Evolutionary conservation across 64 coral and sea anemone genomes (phyloP), one percentile per base, ranked within the genome.

Genomic region (Montipora capricornis): DNA sequence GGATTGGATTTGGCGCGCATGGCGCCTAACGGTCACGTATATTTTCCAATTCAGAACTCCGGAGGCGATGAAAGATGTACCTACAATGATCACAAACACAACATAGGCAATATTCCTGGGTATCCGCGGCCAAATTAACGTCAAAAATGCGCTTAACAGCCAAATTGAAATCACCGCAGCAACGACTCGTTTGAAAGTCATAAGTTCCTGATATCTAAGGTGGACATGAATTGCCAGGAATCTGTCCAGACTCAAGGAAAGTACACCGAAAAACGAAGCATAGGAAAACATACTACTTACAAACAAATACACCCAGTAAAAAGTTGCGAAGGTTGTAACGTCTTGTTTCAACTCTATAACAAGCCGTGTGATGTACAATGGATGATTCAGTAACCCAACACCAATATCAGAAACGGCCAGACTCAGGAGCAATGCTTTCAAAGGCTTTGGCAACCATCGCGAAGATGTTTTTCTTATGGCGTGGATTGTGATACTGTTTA

Each of bases 211-310:
- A 7, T 81, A 81, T n/a, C 37, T 77, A 9, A 77, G 75, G 44
- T 52, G 77, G 49, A 80, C 46, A 19, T 80, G 77, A 20, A 80
- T 55, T 20, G 77, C 44, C 77, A 80, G 20, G 77, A 57, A 80
- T 51, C 77, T 51, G 77, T 80, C 77, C 49, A 46, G 5, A 55
- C 44, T 80, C 9, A 80, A 12, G n/a, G 19, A 48, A 5, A 80
- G 3, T n/a, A 80, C 49, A 55, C 77, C 49, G 20, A 80, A 55
- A 6, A 80, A 80, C n/a, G 77, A 80, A 57, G 49, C 77, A 12
- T 17, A 53, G 0, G n/a, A 78, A 52, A 80, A 80, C 8, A 55
- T 8, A 2, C 19, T 8, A 5, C 8, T 11, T 1, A 55, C 5
- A 47, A 55, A 17, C 16, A 68, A 14, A 68, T 68, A n/a, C 16